Evolutionary conservation across 2,797 vertebrate species (phyloP).

Genomic region (Spea hammondii): DNA sequence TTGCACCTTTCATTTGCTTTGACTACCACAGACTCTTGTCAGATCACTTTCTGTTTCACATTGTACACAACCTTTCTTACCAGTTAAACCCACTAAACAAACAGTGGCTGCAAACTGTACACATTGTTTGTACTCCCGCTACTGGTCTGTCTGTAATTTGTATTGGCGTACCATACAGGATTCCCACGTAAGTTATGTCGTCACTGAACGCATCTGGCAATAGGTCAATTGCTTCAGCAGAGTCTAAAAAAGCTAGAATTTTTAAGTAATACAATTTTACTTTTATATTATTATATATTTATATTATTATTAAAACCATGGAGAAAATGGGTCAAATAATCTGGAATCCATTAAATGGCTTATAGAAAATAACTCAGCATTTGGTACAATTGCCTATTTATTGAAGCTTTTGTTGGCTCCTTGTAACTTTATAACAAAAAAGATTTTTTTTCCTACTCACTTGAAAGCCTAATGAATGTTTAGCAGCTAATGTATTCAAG

Average conservation of each 20-base stretch:
- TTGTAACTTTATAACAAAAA: background rate
- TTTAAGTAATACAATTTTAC: background rate
- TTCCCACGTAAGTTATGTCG: background rate
- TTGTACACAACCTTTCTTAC: constrained; percentile 7
- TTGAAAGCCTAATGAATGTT: background rate
- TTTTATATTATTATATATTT: background rate
- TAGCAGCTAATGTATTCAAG: no score
- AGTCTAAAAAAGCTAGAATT: background rate
- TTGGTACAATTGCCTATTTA: no score
- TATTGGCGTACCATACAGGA: background rate
- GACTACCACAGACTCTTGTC: background rate
- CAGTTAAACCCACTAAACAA: constrained; percentile 37
- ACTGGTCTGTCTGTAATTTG: background rate
- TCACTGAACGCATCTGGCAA: background rate
- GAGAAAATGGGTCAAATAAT: background rate
- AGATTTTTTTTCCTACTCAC: background rate
- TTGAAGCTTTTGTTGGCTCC: background rate
- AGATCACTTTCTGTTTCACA: constrained; percentile 6
- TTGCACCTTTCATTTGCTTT: constrained; percentile 1
- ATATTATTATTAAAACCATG: background rate
- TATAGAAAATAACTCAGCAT: background rate
- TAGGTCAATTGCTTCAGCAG: background rate
- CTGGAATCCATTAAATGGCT: background rate
- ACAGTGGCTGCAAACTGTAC: constrained; percentile 2
- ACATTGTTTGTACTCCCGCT: background rate